These are phyloP conservation scores for Ophioninae sp. DNA, from an alignment of 2,888 invertebrate genomes.

Conservation along the genomic window DNA sequence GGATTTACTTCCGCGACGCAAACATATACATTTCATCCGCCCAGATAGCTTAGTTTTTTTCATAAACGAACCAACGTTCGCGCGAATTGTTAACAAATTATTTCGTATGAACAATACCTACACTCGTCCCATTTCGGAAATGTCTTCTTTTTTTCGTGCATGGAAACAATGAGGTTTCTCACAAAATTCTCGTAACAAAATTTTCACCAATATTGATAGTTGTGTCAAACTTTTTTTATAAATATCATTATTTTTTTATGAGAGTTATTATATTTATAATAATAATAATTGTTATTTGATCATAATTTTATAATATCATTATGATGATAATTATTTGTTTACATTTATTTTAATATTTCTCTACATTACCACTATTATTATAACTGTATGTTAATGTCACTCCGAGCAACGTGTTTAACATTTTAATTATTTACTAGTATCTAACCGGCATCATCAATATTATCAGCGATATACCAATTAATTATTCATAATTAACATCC, in stretches of 20 bases:
- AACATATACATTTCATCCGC: neutral
- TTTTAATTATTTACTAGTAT: neutral
- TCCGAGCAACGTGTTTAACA: neutral
- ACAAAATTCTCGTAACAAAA: neutral
- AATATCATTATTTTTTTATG: neutral
- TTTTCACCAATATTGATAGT: neutral
- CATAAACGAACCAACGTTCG: neutral
- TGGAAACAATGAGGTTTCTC: neutral
- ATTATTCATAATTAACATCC: neutral
- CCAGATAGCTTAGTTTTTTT: neutral
- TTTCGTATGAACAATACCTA: neutral
- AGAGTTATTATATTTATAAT: no score
- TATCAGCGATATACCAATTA: conserved; percentile 13
- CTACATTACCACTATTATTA: no score
- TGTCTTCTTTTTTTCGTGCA: neutral
- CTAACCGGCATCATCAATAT: neutral
- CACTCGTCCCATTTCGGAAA: neutral
- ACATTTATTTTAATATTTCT: no score
- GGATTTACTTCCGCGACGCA: neutral
- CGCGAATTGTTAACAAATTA: neutral
- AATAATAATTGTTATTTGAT: no score
- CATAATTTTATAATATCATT: no score
- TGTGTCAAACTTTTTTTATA: neutral
- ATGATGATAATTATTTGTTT: no score
- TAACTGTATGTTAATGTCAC: neutral